Percentiles rank a stretch among this genome's conserved stretches.
Conservation (phyloP, 2,797 vertebrate genomes). For the Hozukius guyotensis region DNA sequence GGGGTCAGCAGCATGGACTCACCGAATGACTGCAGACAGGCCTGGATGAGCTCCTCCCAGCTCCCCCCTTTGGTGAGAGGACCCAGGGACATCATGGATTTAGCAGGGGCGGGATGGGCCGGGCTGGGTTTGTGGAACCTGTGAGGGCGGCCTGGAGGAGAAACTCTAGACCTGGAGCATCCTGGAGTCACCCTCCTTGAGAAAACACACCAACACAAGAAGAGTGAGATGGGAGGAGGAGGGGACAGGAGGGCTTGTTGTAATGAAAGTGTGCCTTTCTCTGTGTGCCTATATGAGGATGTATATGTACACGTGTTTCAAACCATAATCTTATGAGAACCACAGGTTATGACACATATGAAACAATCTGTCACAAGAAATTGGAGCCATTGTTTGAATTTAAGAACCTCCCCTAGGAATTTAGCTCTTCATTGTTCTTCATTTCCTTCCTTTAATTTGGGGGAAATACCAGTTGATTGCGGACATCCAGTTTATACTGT, state of each 20-base stretch:
- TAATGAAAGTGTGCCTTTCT: constrained; percentile 31
- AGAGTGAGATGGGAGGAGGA: constrained; percentile 42
- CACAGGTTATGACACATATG: not conserved
- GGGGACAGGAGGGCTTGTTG: constrained; percentile 2
- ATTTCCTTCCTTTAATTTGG: constrained; percentile 71
- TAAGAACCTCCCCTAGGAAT: constrained; percentile 1
- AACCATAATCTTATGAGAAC: not conserved
- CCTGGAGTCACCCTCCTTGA: constrained; percentile 85
- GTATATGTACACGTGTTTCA: not conserved
- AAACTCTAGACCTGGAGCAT: constrained; percentile 84
- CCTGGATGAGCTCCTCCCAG: constrained; percentile 94
- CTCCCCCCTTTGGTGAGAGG: constrained; percentile 91
- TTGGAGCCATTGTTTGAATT: constrained; percentile 47
- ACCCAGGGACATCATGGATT: constrained; percentile 87
- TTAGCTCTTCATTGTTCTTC: constrained; percentile 70
- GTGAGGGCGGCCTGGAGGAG: constrained; percentile 84
- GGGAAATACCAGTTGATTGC: constrained; percentile 69
- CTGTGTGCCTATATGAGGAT: too few relatives aligned
- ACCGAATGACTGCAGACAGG: constrained; percentile 94
- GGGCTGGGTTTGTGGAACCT: constrained; percentile 81
- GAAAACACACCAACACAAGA: constrained; percentile 60
- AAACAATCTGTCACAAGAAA: not conserved
- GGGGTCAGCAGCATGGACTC: constrained; percentile 72
- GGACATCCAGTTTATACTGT: constrained; percentile 61
- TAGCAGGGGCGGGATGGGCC: constrained; percentile 81